phyloP scores from a whole-genome alignment of 2,113 vertebrate genomes.

The Otus sunia region DNA sequence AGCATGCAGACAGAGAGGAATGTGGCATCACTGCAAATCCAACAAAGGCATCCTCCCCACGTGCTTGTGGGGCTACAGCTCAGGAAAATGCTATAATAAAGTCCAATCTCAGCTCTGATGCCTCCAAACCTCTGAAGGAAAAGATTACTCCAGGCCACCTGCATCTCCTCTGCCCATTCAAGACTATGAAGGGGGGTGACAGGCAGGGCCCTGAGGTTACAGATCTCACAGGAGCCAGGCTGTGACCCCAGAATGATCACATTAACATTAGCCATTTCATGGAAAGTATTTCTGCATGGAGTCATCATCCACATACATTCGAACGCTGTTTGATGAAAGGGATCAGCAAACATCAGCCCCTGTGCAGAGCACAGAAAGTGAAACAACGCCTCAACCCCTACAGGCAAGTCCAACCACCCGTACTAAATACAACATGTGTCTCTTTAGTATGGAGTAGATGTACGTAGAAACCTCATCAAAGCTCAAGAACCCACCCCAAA shows the following conservation, averaged over 20 bases:
- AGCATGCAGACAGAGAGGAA: not conserved
- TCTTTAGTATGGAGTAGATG: not conserved
- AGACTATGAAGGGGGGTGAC: not conserved
- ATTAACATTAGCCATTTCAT: not conserved
- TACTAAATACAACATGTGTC: rapidly evolving
- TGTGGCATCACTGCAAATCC: not conserved
- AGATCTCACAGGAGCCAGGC: not conserved
- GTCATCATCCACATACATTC: not conserved
- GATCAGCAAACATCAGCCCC: not conserved
- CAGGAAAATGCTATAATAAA: not conserved
- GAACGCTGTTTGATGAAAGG: not conserved
- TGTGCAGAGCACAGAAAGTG: not conserved
- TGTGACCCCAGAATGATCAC: not conserved
- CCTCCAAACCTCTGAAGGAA: not conserved
- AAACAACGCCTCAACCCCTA: not conserved
- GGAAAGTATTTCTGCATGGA: rapidly evolving
- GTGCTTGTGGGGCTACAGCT: not conserved
- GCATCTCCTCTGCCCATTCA: not conserved
- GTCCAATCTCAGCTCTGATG: not conserved
- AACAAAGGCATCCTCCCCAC: not conserved
- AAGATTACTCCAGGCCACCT: not conserved
- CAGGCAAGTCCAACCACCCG: rapidly evolving
- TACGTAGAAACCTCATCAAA: not conserved
- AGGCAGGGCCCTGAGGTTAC: not conserved
- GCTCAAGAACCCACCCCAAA: not conserved